phyloP scores from a whole-genome alignment of 2,113 vertebrate genomes.

The Plectropomus leopardus region DNA sequence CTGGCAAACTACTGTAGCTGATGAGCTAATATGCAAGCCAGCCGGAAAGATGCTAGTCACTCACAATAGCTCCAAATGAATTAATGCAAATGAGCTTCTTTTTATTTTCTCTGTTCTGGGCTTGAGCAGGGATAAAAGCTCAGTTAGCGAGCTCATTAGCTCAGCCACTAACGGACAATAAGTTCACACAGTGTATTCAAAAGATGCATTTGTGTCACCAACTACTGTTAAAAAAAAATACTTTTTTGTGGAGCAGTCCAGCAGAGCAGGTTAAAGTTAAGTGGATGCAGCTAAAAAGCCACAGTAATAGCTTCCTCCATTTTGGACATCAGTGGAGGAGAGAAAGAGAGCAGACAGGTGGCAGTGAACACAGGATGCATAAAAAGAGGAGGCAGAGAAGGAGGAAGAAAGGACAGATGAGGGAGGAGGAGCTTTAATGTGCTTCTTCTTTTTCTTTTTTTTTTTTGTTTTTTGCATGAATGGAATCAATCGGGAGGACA shows the following conservation, averaged over 20 bases:
- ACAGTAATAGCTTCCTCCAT: constrained; percentile 8
- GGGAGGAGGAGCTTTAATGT: constrained; percentile 35
- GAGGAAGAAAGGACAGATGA: constrained; percentile 27
- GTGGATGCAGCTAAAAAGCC: background rate
- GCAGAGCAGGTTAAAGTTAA: background rate
- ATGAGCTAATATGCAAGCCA: background rate
- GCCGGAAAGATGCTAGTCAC: background rate
- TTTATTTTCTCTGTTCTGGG: background rate
- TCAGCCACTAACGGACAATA: background rate
- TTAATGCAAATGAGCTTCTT: background rate
- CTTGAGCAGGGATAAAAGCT: background rate
- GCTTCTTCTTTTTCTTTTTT: constrained; percentile 9
- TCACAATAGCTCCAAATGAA: background rate
- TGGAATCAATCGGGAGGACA: constrained; percentile 52
- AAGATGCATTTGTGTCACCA: background rate
- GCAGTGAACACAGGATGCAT: constrained; percentile 29
- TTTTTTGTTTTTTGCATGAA: constrained; percentile 32
- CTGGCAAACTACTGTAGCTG: background rate
- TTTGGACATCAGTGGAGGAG: constrained; percentile 33
- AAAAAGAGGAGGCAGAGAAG: constrained; percentile 18
- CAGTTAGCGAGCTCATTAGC: background rate
- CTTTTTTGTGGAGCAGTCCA: background rate
- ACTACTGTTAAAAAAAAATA: background rate
- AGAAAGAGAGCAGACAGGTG: constrained; percentile 36
- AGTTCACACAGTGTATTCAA: background rate